Percentiles rank a stretch among this genome's conserved stretches.
phyloP scores from a whole-genome alignment of 2,888 invertebrate genomes.

The Leucoma salicis region DNA sequence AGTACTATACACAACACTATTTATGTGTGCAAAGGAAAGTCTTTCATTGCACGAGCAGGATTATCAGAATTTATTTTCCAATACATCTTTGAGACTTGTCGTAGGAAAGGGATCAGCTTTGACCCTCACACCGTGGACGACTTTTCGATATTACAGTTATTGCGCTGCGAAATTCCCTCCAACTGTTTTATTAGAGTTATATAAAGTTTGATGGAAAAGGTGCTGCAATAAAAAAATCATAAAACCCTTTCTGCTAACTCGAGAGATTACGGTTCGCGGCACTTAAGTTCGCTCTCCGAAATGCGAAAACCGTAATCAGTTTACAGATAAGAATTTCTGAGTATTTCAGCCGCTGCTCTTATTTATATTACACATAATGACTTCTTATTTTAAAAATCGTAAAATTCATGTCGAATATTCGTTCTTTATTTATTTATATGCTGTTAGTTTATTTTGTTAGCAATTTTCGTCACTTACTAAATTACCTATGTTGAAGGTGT shows the following conservation, averaged over 20 bases:
- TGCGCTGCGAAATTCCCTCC: conserved; percentile 15
- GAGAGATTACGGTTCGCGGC: conserved; percentile 24
- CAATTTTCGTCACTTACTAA: too few relatives aligned
- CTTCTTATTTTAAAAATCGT: conserved; percentile 5
- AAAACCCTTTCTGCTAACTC: conserved; percentile 36
- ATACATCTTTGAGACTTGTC: neutral
- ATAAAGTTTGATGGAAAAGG: conserved; percentile 37
- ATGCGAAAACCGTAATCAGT: conserved; percentile 25
- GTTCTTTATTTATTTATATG: too few relatives aligned
- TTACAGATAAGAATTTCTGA: conserved; percentile 18
- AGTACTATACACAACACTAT: too few relatives aligned
- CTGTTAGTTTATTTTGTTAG: too few relatives aligned
- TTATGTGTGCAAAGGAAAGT: too few relatives aligned
- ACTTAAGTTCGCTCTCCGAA: conserved; percentile 25
- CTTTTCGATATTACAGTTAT: conserved; percentile 30
- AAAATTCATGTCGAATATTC: too few relatives aligned
- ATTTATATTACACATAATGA: conserved; percentile 6
- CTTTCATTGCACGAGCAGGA: too few relatives aligned
- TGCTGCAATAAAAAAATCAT: conserved; percentile 36
- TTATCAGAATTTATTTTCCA: neutral
- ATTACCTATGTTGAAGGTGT: too few relatives aligned
- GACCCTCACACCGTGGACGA: conserved; percentile 20
- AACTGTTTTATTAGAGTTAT: conserved; percentile 25
- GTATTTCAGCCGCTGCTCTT: neutral
- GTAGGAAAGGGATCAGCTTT: neutral